Evolutionary conservation across 2,888 invertebrate species (phyloP), one percentile per base, ranked within the genome.

Genomic region (Trissolcus brochymenae): DNA sequence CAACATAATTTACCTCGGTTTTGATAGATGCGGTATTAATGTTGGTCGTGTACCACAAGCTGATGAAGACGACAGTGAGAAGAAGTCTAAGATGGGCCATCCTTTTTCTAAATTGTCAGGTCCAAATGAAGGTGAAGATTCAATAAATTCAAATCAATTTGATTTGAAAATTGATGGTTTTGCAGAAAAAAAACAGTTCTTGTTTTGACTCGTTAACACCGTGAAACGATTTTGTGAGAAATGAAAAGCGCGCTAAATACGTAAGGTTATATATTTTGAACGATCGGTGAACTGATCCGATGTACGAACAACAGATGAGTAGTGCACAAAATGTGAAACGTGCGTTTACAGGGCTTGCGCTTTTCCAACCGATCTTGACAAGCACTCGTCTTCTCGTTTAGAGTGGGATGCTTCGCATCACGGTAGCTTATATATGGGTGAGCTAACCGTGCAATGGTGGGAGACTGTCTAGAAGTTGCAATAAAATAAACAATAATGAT

Each of bases 381-480:
- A 86, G 85, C 83, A 85, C 85, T 82, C 35, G 84, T 83, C 84
- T 85, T 83, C 86, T 82, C 84, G 84, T 86, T 84, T 86, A 84
- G 86, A 87, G 83, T 87, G 87, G 84, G 84, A 85, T 84, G 85
- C 83, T 85, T 84, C 83, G 85, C 83, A 81, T 83, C 83, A 79
- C 84, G 82, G 81, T 84, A 83, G 87, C 84, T 87, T 87, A 87
- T 87, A 87, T 87, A 87, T 57, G 86, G 84, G 84, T 82, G 86
- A 81, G 84, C 83, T 84, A 86, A 83, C 82, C 73, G 83, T 80
- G 70, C 71, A 74, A 68, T 79, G 81, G 83, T 81, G 82, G 83
- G 83, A 76, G 82, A 81, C 83, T 80, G 81, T 81, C 83, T 83
- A 84, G 82, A 83, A 84, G 81, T 85, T 84, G 81, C 82, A 84